A percentile compares a stretch with the other conserved stretches of the same genome.
Evolutionary conservation across 2,113 vertebrate genomes (phyloP).

Genomic region (Erpornis zantholeuca): DNA sequence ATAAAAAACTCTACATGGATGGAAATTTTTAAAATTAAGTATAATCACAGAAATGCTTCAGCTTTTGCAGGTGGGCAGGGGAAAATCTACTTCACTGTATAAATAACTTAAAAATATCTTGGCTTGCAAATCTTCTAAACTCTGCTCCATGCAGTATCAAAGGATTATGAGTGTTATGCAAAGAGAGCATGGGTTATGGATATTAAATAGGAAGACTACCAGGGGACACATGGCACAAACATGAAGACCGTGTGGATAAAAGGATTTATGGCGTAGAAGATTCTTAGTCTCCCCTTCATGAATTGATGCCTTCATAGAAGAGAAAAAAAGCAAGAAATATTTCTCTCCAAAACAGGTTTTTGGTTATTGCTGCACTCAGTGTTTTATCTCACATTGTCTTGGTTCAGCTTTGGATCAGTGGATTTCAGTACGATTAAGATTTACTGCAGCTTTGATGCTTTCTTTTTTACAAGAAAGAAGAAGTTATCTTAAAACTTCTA

Average conservation of each 20-base stretch:
- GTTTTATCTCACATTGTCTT: neutral
- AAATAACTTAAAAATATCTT: neutral
- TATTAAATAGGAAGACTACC: slow-evolving; percentile 14
- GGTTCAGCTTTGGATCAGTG: neutral
- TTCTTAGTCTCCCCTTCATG: neutral
- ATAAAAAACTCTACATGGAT: neutral
- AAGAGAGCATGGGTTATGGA: neutral
- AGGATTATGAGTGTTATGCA: neutral
- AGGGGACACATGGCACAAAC: neutral
- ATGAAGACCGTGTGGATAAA: slow-evolving; percentile 17
- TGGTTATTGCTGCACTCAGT: neutral
- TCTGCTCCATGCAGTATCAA: neutral
- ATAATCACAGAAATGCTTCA: neutral
- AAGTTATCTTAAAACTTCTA: neutral
- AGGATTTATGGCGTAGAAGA: neutral
- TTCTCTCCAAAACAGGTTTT: neutral
- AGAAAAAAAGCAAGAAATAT: neutral
- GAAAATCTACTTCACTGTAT: slow-evolving; percentile 32
- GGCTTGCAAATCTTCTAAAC: neutral
- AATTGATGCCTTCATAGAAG: neutral
- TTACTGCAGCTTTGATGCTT: neutral
- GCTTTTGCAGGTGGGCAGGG: slow-evolving; percentile 36
- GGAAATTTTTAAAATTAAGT: slow-evolving; percentile 24
- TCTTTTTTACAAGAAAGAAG: neutral
- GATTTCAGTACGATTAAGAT: neutral